Evolutionary conservation across 92 coral and sea anemone genomes (phyloP), one percentile per base, ranked within the genome.

Genomic region (Paramuricea clavata): DNA sequence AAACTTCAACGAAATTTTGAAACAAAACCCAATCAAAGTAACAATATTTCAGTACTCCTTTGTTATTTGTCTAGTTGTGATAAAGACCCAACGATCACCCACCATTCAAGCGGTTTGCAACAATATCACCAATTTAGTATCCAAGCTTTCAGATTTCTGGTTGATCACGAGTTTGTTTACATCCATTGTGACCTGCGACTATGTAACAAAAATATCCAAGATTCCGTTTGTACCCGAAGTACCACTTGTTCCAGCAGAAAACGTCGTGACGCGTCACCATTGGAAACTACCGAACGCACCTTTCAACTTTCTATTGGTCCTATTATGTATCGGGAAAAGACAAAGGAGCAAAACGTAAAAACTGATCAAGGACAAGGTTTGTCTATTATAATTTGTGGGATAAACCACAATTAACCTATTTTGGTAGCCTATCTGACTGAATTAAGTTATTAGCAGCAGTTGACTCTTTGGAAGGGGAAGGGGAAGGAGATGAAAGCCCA

Each of bases 101-200:
- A 61, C 35, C 35, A 23, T 23, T 6, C 31, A 25, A 61, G 35
- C 69, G 69, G 69, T 23, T 9, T 61, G 27, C 30, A 11, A 12
- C 30, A 32, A 12, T 15, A 49, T 19, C 80, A 84, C 44, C 27
- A 62, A 33, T 81, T 81, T 17, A 81, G 59, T 8, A 28, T 81
- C 76, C 75, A 81, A 35, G 85, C 69, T 32, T 69, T 82, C 42
- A 72, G 65, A 17, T 82, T 82, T 22, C 32, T 82, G 11, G 65
- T 62, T 4, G 41, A 82, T 6, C 81, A 84, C 81, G 6, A 25
- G 7, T 60, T 69, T 32, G 83, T 84, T 62, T 70, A 72, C 23
- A 69, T 84, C 81, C 82, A 73, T 64, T 84, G 88, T 84, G 67
- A 84, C 70, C 68, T 84, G 41, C 33, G 25, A 26, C 36, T 69